These are phyloP conservation scores for Pelecanoides urinatrix DNA, from an alignment of 2,113 vertebrate species.

Conservation along the genomic window DNA sequence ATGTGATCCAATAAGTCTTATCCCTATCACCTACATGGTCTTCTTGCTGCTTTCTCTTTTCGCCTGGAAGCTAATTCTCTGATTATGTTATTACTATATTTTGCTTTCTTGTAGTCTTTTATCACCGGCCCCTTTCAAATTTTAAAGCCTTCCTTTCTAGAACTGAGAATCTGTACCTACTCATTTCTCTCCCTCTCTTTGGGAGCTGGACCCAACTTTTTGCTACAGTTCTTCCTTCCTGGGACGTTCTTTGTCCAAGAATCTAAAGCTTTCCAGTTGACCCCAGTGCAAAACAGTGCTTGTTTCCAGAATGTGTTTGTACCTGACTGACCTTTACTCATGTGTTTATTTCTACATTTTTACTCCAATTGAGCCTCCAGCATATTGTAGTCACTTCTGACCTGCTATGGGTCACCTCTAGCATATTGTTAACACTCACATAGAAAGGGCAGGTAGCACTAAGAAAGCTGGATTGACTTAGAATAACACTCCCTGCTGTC, in stretches of 20 bases:
- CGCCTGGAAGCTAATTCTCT: neutral
- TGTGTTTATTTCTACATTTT: neutral
- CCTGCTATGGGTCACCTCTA: neutral
- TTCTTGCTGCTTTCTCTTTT: neutral
- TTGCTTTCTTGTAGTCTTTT: neutral
- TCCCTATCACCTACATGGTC: neutral
- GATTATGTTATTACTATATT: neutral
- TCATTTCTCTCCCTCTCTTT: neutral
- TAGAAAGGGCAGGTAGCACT: neutral
- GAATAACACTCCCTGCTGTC: neutral
- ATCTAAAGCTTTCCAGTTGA: neutral
- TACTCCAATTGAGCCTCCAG: neutral
- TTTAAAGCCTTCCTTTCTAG: neutral
- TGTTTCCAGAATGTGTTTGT: neutral
- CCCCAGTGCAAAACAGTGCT: fast-evolving
- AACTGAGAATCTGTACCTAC: neutral
- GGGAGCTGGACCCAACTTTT: neutral
- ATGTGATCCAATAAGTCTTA: neutral
- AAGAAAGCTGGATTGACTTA: neutral
- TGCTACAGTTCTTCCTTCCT: neutral
- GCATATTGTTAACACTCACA: fast-evolving
- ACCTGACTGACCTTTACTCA: neutral
- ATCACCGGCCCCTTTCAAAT: neutral
- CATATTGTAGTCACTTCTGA: neutral
- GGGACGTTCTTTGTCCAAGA: neutral